Evolutionary conservation across 2,797 vertebrate species (phyloP).

Genomic region (Capromys pilorides): DNA sequence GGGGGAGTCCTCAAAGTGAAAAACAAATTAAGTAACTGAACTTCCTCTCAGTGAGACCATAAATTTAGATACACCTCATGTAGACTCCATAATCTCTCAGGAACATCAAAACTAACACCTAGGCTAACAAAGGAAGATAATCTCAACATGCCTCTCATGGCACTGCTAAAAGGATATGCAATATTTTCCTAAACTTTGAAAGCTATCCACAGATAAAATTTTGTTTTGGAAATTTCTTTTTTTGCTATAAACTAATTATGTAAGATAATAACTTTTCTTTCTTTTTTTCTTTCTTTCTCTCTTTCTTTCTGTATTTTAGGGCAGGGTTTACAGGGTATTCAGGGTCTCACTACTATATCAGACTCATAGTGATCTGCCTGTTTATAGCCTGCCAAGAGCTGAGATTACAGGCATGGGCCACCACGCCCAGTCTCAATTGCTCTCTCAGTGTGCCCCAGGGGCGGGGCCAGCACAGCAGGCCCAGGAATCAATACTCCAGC

Average conservation of each 20-base stretch:
- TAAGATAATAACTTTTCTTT: background rate
- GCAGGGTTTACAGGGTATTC: too few species aligned
- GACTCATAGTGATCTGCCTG: too few species aligned
- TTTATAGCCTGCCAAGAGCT: too few species aligned
- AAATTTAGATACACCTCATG: background rate
- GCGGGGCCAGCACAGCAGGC: too few species aligned
- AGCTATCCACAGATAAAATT: background rate
- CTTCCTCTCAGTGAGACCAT: background rate
- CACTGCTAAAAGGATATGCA: background rate
- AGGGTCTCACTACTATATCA: too few species aligned
- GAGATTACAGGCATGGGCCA: too few species aligned
- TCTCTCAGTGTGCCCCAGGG: too few species aligned
- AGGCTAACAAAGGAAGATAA: background rate
- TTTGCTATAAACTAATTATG: background rate
- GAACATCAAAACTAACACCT: background rate
- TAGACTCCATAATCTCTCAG: background rate
- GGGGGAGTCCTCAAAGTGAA: background rate
- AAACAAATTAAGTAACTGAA: background rate
- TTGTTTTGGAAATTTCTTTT: conserved; percentile 3
- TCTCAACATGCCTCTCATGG: background rate
- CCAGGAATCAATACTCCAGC: too few species aligned
- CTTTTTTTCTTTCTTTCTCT: too few species aligned
- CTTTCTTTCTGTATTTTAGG: too few species aligned
- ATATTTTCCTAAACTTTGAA: background rate
- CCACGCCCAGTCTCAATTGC: too few species aligned